These are phyloP conservation scores for Larimichthys crocea DNA, from an alignment of 2,113 vertebrate genomes.

Conservation along the genomic window DNA sequence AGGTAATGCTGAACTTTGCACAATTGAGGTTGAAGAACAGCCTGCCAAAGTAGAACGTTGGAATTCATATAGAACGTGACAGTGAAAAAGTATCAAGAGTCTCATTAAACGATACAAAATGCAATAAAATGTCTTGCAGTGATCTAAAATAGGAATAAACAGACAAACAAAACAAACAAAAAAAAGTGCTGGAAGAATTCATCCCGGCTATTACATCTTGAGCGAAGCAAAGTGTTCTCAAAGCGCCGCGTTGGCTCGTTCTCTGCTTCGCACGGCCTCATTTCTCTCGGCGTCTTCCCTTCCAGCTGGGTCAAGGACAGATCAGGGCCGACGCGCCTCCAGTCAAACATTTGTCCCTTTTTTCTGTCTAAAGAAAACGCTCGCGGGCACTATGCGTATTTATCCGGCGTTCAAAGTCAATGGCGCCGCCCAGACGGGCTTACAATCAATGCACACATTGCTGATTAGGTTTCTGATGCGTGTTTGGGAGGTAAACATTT, in stretches of 20 bases:
- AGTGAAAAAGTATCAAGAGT: background rate
- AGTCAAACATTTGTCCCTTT: conserved; percentile 47
- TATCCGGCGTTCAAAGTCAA: conserved; percentile 65
- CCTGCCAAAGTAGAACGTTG: background rate
- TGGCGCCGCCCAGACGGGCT: conserved; percentile 52
- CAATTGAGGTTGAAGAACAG: background rate
- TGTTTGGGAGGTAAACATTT: conserved; percentile 77
- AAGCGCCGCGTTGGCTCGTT: background rate
- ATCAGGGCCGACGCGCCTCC: conserved; percentile 22
- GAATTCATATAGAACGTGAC: background rate
- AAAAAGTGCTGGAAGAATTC: background rate
- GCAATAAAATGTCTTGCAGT: background rate
- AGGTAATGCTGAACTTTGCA: background rate
- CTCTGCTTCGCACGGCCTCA: background rate
- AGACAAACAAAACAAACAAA: background rate
- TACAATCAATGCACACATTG: conserved; percentile 66
- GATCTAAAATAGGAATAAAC: background rate
- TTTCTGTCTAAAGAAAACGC: conserved; percentile 45
- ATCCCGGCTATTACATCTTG: background rate
- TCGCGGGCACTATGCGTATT: conserved; percentile 51
- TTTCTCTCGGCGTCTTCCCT: conserved; percentile 8
- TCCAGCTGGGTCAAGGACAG: conserved; percentile 59
- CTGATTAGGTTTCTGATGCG: conserved; percentile 70
- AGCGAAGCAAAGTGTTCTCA: background rate
- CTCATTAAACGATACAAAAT: background rate